phyloP scores from a whole-genome alignment of 1,140 invertebrate genomes.

The fruit fly (Drosophila melanogaster) region Release_6_plus_ISO1_MT NT_033777.3:5794001-5794500 shows the following conservation, averaged over 20 bases:
- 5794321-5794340: constrained; percentile 5
- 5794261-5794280: constrained; percentile 23
- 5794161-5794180: constrained; percentile 82
- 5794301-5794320: constrained; percentile 20
- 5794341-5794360: too few relatives aligned
- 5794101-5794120: constrained; percentile 29
- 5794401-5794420: background rate
- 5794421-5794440: too few relatives aligned
- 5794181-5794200: constrained; percentile 77
- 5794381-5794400: background rate
- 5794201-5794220: constrained; percentile 78
- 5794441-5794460: too few relatives aligned
- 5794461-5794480: too few relatives aligned
- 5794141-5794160: constrained; percentile 75
- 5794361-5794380: background rate
- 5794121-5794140: constrained; percentile 47
- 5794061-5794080: constrained; percentile 33
- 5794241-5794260: constrained; percentile 7
- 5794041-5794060: constrained; percentile 44
- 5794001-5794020: constrained; percentile 59
- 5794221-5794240: constrained; percentile 29
- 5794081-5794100: background rate
- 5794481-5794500: too few relatives aligned
- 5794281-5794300: constrained; percentile 51
- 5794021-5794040: constrained; percentile 15